Percentiles rank a stretch among this genome's conserved stretches.
Conservation (phyloP, 2,113 vertebrate species). For the Vicugna pacos region DNA sequence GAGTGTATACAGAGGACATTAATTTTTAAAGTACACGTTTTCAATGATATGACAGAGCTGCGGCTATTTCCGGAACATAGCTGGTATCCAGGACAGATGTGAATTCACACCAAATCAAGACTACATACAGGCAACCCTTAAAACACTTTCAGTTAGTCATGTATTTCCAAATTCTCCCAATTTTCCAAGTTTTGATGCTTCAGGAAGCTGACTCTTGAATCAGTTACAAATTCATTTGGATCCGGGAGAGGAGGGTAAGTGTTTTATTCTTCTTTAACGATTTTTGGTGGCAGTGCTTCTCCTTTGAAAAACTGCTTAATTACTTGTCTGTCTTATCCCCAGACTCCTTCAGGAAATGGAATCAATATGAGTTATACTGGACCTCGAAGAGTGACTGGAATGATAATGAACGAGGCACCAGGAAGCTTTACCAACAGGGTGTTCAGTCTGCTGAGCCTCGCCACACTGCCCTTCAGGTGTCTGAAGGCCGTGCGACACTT, state of each 20-base stretch:
- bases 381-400: conserved; percentile 81
- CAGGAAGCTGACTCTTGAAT: neutral
- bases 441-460: conserved; percentile 57
- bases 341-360: conserved; percentile 77
- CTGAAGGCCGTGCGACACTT: conserved; percentile 46
- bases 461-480: conserved; percentile 58
- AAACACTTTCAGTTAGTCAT: conserved; percentile 29
- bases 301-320: conserved; percentile 83
- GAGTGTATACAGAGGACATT: neutral
- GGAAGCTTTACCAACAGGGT: conserved; percentile 67
- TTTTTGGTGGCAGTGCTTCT: conserved; percentile 73
- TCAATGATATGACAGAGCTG: neutral
- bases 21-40: conserved; percentile 6
- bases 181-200: conserved; percentile 45
- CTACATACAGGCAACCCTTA: neutral
- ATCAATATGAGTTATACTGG: conserved; percentile 85
- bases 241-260: neutral
- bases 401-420: conserved; percentile 79
- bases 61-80: neutral
- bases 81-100: conserved; percentile 24
- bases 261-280: conserved; percentile 40
- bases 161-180: neutral
- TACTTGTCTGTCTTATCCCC: conserved; percentile 78
- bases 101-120: neutral
- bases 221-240: conserved; percentile 47